Evolutionary conservation across 1,140 invertebrate genomes (phyloP).

Genomic region (Aphelinus atriplicis): DNA sequence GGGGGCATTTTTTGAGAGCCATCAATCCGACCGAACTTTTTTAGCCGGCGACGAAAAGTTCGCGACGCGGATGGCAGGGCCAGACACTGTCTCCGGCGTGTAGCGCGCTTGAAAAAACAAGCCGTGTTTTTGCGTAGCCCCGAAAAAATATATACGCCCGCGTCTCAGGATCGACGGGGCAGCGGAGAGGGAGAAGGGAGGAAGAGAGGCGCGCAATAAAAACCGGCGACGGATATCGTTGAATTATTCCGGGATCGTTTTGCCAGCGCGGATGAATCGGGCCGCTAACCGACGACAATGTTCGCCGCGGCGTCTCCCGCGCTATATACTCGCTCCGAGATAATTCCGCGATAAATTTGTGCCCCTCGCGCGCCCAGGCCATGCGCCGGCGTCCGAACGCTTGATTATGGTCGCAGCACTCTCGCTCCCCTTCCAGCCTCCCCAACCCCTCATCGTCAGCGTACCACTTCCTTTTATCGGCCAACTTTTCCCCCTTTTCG

Average conservation of each 20-base stretch:
- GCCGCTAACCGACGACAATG: not conserved
- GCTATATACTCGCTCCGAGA: slow-evolving; percentile 1
- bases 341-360: slow-evolving; percentile 14
- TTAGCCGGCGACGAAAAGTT: slow-evolving; percentile 22
- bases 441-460: too few relatives aligned
- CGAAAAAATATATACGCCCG: not conserved
- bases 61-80: not conserved
- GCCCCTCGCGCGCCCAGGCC: too few relatives aligned
- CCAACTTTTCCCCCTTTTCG: too few relatives aligned
- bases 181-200: not conserved
- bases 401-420: too few relatives aligned
- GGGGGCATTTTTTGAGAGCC: not conserved
- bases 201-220: too few relatives aligned
- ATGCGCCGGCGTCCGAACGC: too few relatives aligned
- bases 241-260: slow-evolving; percentile 16
- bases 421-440: too few relatives aligned
- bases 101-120: slow-evolving; percentile 1
- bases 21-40: slow-evolving; percentile 32
- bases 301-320: not conserved
- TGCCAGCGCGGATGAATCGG: slow-evolving; percentile 3
- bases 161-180: not conserved
- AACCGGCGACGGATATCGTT: slow-evolving; percentile 2
- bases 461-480: too few relatives aligned
- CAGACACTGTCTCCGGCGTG: not conserved
- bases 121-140: slow-evolving; percentile 6